Evolutionary conservation across 1,140 invertebrate genomes (phyloP), one percentile per base, ranked within the genome.

Genomic region (Magallana angulata): DNA sequence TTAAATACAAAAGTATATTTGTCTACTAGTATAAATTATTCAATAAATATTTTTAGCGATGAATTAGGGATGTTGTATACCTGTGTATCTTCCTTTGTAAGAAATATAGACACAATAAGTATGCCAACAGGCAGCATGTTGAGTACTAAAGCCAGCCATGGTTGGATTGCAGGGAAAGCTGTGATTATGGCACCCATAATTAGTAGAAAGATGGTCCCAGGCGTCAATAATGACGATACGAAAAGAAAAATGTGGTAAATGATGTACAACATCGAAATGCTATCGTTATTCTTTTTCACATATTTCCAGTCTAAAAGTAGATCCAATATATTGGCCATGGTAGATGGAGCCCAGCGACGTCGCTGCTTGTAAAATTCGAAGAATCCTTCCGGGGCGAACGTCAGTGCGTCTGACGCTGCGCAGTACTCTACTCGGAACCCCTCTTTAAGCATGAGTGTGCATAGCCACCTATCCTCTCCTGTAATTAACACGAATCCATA

Each of bases 151-250:
- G 95, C 94, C 14, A 91, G 91, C 92, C 93, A 95, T 60, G 95
- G 95, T 57, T 95, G 94, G 12, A 96, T 95, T 0, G 84, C 82
- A 6, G 89, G 89, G 85, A 91, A 91, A 87, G 96, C 96, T 11
- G 95, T 95, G 16, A 94, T 94, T 85, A 96, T 95, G 18, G 96
- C 96, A 48, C 96, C 96, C 30, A 96, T 94, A 82, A 96, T 94
- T 94, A 96, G 96, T 12, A 96, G 93, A 85, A 96, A 96, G 81
- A 97, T 96, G 0, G 96, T 96, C n/a, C 96, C 96, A 7, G 96
- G 96, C 36, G 96, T 96, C 3, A 96, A 90, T 85, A 96, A 94
- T 0, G 96, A 96, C 7, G 96, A 96, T 14, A 95, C 89, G 92
- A 96, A 94, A 89, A 90, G 82, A 18, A 86, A 81, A 16, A 84